A percentile compares a stretch with the other conserved stretches of the same genome.
Evolutionary conservation across 1,140 invertebrate genomes (phyloP).

Genomic region (Plutomurus gul): DNA sequence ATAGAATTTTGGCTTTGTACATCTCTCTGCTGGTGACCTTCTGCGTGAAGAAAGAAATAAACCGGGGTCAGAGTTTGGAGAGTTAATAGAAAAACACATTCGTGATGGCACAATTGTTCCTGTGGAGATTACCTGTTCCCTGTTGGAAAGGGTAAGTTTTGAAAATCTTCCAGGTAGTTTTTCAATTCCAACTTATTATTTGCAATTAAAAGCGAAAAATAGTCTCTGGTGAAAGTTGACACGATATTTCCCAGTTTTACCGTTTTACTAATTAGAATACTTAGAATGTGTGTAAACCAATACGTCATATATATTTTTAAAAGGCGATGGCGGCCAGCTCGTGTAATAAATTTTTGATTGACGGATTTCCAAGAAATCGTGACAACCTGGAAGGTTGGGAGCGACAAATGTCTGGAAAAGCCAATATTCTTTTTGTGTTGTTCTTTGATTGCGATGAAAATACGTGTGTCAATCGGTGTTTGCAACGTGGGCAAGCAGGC

Average conservation of each 20-base stretch:
- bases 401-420: slow-evolving; percentile 79
- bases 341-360: slow-evolving; percentile 87
- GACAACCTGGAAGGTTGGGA: slow-evolving; percentile 97
- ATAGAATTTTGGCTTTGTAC: slow-evolving; percentile 82
- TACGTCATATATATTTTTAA: background rate
- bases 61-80: slow-evolving; percentile 83
- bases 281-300: background rate
- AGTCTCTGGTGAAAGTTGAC: too few relatives aligned
- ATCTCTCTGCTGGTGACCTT: slow-evolving; percentile 98
- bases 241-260: too few relatives aligned
- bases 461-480: slow-evolving; percentile 80
- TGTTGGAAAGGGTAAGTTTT: slow-evolving; percentile 73
- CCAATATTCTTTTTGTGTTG: slow-evolving; percentile 83
- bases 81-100: slow-evolving; percentile 93
- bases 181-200: background rate
- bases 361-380: slow-evolving; percentile 97
- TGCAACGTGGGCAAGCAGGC: slow-evolving; percentile 81
- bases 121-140: slow-evolving; percentile 95
- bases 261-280: too few relatives aligned
- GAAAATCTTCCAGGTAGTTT: background rate
- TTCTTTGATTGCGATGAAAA: slow-evolving; percentile 91
- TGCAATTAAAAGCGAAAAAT: too few relatives aligned
- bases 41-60: slow-evolving; percentile 85
- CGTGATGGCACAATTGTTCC: slow-evolving; percentile 95
- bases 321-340: slow-evolving; percentile 74